Conservation (phyloP, 2,113 vertebrate genomes). For the Pelodiscus sinensis region DNA sequence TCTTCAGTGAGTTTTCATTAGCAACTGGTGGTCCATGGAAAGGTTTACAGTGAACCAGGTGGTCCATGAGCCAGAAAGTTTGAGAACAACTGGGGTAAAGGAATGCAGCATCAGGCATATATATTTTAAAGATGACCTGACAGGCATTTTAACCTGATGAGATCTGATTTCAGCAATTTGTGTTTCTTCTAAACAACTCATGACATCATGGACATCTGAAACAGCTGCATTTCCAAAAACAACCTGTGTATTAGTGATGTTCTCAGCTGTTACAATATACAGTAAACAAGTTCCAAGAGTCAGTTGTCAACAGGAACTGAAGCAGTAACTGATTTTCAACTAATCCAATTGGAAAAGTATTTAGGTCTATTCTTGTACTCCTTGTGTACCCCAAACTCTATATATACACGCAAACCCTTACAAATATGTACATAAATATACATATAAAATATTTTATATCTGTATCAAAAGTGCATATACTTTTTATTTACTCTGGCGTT, state of each 20-base stretch:
- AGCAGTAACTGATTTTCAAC: background rate
- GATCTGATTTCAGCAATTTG: background rate
- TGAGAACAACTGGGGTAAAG: background rate
- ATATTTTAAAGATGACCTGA: background rate
- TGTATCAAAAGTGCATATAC: background rate
- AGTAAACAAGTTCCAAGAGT: background rate
- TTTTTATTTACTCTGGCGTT: background rate
- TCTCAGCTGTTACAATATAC: background rate
- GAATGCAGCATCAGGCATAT: background rate
- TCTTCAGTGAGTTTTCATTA: no score
- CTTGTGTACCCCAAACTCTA: background rate
- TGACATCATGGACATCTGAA: background rate
- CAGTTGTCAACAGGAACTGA: background rate
- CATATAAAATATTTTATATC: background rate
- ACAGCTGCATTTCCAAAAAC: slow-evolving; percentile 20
- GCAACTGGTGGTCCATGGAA: no score
- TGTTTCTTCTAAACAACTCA: accelerated
- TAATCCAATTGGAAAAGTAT: background rate
- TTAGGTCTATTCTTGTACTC: slow-evolving; percentile 18
- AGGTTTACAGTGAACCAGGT: no score
- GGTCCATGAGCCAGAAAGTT: no score
- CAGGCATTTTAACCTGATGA: background rate
- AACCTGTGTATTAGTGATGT: slow-evolving; percentile 14
- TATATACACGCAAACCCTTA: background rate
- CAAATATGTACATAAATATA: background rate